Base-by-base conservation (phyloP, 2,888 invertebrate genomes). In the Megaustenia siamemsis region DNA sequence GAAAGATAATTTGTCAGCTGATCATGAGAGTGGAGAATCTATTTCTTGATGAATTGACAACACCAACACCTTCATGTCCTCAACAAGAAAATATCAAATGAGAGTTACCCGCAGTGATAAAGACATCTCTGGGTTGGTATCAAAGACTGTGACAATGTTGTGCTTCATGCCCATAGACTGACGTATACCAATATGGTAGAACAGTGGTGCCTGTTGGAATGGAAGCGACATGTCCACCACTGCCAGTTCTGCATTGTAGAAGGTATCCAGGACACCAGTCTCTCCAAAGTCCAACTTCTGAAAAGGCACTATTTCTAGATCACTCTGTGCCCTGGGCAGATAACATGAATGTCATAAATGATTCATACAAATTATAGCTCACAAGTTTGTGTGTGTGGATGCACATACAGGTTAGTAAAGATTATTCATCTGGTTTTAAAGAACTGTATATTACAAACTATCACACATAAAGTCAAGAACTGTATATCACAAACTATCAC, bases 151-250 rank as follows among this genome's bases (percentile, higher is more conserved):
- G 78, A 94, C 91, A 78, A 93, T 98, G 94, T 98, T 98, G 93
- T 98, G 97, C 93, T 97, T 98, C 98, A 98, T 99, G 86, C 97
- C 97, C 95, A 98, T 98, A 93, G 98, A 98, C 94, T 99, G 99
- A 78, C 99, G 95, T 0, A 99, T 98, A 69, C 99, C 99, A 78
- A 99, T 95, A 93, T 99, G 99, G 95, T 99, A 99, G 90, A 98
- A 97, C 85, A 99, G 95, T 0, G 98, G 96, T 89, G 98, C 97
- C 94, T 98, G 98, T 94, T 99, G 99, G 40, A 97, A 89, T 35
- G 90, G 91, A 80, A 98, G 95, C 56, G 98, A 98, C 90, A 99
- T 95, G 94, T 99, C 99, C 71, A 99, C 98, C 66, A 99, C 95
- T 0, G 98, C 98, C 73, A 99, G 98, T 94, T 99, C 99, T 0